A percentile compares a stretch with the other conserved stretches of the same genome.
These are phyloP conservation scores for Stegana nigrithorax DNA, from an alignment of 2,888 invertebrate genomes.

Conservation along the genomic window DNA sequence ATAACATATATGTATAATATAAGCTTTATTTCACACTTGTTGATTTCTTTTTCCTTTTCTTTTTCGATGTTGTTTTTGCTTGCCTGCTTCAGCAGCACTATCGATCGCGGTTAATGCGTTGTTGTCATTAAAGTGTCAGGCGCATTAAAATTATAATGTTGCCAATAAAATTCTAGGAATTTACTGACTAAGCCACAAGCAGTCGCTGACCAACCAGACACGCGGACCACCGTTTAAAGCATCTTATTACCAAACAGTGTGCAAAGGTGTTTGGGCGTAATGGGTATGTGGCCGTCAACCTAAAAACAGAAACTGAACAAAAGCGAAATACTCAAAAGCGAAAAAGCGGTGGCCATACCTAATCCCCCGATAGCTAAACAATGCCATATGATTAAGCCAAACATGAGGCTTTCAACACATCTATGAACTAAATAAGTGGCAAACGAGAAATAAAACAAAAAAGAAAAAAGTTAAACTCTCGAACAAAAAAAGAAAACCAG, in stretches of 20 bases:
- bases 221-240: neutral
- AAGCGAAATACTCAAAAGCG: neutral
- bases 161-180: conserved; percentile 16
- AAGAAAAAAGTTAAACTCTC: neutral
- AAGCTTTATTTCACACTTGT: neutral
- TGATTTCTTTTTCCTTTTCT: neutral
- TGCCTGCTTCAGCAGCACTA: neutral
- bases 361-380: neutral
- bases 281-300: neutral
- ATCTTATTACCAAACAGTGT: too few relatives aligned
- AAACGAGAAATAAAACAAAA: neutral
- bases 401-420: conserved; percentile 11
- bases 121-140: conserved; percentile 18
- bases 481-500: neutral
- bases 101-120: conserved; percentile 3
- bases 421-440: conserved; percentile 1
- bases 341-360: neutral
- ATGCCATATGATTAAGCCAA: conserved; percentile 12
- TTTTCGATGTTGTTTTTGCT: neutral
- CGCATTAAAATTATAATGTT: conserved; percentile 14
- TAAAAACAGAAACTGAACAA: neutral
- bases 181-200: neutral
- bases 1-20: too few relatives aligned
- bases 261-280: conserved; percentile 10
- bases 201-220: neutral